Base-by-base conservation (phyloP, 2,113 vertebrate genomes). In the Bucco capensis region DNA sequence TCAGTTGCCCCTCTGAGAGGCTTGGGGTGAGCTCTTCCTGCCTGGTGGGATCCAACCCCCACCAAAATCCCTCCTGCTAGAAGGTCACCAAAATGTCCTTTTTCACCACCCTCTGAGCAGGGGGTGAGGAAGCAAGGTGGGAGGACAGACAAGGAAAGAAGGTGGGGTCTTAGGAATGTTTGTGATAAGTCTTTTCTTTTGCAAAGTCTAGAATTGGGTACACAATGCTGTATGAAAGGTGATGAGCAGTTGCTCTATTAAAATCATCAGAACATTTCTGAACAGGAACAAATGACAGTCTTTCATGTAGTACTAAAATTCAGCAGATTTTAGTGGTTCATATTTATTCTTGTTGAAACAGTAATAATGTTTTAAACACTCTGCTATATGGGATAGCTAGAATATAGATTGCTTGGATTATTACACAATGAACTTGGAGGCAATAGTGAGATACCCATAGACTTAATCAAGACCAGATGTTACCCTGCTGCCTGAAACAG, bases 151-250 rank as follows among this genome's bases (percentile, higher is more conserved):
- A 79, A 11, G 25, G 7, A 31, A 75, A 40, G 31, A 62, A 66
- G 15, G 1, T 49, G 35, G 35, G 14, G n/a, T n/a, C n/a, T 95
- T 86, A 83, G 65, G 85, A 93, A 72, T 86, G 75, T 93, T 96
- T 95, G 31, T 92, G 50, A 92, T 75, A 91, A 57, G 73, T 65
- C 49, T 91, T 69, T 91, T 91, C 75, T 93, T 96, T 94, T 83
- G 66, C 14, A 7, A 93, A 95, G 79, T 72, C 73, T 82, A 40
- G 78, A 89, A 77, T 23, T 78, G 51, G 47, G 12, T 72, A 64
- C 10, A 5, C 50, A 79, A 49, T 83, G 23, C 61, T 83, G 16
- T 88, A 60, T 81, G 81, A 93, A 80, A 90, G 50, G 22, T 44
- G 33, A 78, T 47, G 49, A 93, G 23, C 1, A 42, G 0, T 85